Percentiles rank a stretch among this genome's conserved stretches.
phyloP scores from a whole-genome alignment of 1,140 invertebrate species.

The Tribolium madens region DNA sequence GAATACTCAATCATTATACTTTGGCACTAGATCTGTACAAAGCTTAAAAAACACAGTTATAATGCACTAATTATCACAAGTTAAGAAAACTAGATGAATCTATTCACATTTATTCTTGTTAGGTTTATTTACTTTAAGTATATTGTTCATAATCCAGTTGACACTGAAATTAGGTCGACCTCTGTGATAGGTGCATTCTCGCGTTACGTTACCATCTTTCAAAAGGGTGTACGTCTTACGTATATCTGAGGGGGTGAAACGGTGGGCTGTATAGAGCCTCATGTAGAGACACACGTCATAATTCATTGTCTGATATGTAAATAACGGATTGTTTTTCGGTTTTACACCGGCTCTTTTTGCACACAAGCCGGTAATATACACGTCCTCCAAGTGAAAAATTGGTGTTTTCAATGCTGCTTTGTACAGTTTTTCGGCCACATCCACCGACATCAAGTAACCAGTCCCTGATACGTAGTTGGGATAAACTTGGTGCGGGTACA shows the following conservation, averaged over 20 bases:
- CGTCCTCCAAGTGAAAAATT: slow-evolving; percentile 86
- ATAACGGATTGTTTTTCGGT: slow-evolving; percentile 47
- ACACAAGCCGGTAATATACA: slow-evolving; percentile 82
- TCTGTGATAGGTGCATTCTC: slow-evolving; percentile 42
- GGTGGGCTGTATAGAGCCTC: slow-evolving; percentile 48
- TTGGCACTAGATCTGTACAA: slow-evolving; percentile 43
- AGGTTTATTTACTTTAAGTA: slow-evolving; percentile 47
- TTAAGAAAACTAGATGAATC: slow-evolving; percentile 19
- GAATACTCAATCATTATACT: slow-evolving; percentile 1
- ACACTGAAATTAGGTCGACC: slow-evolving; percentile 39
- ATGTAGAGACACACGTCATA: slow-evolving; percentile 49
- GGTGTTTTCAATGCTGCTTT: slow-evolving; percentile 76
- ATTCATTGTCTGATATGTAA: slow-evolving; percentile 46
- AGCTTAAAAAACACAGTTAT: slow-evolving; percentile 42
- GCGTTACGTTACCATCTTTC: slow-evolving; percentile 40
- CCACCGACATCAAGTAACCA: slow-evolving; percentile 83
- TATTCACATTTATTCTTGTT: slow-evolving; percentile 46
- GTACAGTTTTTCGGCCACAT: slow-evolving; percentile 77
- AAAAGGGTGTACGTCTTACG: slow-evolving; percentile 38
- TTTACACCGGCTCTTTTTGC: slow-evolving; percentile 46
- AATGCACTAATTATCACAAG: slow-evolving; percentile 46
- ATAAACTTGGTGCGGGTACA: slow-evolving; percentile 80
- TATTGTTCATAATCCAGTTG: slow-evolving; percentile 49
- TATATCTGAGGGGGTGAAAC: slow-evolving; percentile 45
- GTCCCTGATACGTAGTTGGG: slow-evolving; percentile 89